Evolutionary conservation across 2,888 invertebrate genomes (phyloP).

Genomic region (Parochlus steinenii): DNA sequence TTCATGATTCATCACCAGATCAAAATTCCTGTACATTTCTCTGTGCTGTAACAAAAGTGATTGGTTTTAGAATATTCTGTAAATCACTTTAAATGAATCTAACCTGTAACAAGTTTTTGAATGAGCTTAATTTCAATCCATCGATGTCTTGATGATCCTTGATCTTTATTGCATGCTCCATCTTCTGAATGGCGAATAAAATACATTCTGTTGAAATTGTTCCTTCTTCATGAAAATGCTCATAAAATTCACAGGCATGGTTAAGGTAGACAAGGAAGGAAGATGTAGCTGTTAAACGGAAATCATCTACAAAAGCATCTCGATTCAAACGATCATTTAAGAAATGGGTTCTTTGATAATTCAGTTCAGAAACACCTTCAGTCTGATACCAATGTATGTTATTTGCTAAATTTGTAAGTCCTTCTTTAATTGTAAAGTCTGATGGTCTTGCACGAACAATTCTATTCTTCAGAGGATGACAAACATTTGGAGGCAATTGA

Average conservation of each 20-base stretch:
- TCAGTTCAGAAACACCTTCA: slow-evolving; percentile 30
- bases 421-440: slow-evolving; percentile 27
- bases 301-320: slow-evolving; percentile 41
- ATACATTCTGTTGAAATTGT: slow-evolving; percentile 38
- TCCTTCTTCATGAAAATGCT: slow-evolving; percentile 33
- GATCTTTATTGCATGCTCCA: slow-evolving; percentile 43
- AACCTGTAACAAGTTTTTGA: slow-evolving; percentile 42
- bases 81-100: slow-evolving; percentile 47
- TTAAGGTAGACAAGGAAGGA: slow-evolving; percentile 45
- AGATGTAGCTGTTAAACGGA: slow-evolving; percentile 53
- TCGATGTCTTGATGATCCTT: slow-evolving; percentile 51
- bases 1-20: slow-evolving; percentile 20
- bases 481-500: slow-evolving; percentile 22
- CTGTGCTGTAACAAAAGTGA: too few relatives aligned
- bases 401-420: slow-evolving; percentile 26
- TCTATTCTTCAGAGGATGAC: slow-evolving; percentile 13
- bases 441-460: slow-evolving; percentile 10
- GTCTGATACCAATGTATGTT: slow-evolving; percentile 24
- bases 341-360: slow-evolving; percentile 53
- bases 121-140: slow-evolving; percentile 24
- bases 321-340: slow-evolving; percentile 34
- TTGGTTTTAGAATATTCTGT: slow-evolving; percentile 42
- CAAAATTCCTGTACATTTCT: slow-evolving; percentile 27
- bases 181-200: slow-evolving; percentile 52
- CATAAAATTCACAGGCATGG: slow-evolving; percentile 29